These are phyloP conservation scores for Drosophila mettleri DNA, from an alignment of 2,888 invertebrate species.

Conservation along the genomic window DNA sequence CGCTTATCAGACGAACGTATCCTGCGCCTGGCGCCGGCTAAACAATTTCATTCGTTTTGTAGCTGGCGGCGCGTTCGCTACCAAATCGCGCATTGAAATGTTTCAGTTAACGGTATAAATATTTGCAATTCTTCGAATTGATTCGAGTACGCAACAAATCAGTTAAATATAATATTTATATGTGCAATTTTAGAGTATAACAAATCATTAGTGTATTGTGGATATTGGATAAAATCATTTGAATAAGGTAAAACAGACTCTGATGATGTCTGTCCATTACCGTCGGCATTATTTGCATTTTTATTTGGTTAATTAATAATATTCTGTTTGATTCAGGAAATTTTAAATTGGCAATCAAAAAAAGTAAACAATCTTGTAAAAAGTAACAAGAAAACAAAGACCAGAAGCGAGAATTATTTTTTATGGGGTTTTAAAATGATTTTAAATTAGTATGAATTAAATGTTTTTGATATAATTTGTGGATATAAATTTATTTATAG, in stretches of 20 bases:
- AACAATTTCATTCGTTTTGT: slow-evolving; percentile 58
- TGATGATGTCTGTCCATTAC: neutral
- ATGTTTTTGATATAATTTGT: too few relatives aligned
- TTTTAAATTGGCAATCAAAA: too few relatives aligned
- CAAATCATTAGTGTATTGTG: neutral
- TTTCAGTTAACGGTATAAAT: slow-evolving; percentile 15
- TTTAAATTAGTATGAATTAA: too few relatives aligned
- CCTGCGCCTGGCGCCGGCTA: slow-evolving; percentile 36
- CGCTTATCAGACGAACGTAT: slow-evolving; percentile 60
- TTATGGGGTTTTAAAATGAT: too few relatives aligned
- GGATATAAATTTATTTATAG: too few relatives aligned
- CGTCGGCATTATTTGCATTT: neutral
- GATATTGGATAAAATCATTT: slow-evolving; percentile 22
- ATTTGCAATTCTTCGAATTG: slow-evolving; percentile 7
- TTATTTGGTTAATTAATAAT: too few relatives aligned
- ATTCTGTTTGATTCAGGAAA: too few relatives aligned
- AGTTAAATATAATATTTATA: neutral
- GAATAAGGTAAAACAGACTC: slow-evolving; percentile 28
- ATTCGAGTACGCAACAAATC: neutral
- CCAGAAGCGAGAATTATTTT: too few relatives aligned
- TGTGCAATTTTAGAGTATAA: slow-evolving; percentile 43
- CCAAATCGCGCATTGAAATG: slow-evolving; percentile 56
- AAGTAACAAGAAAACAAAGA: too few relatives aligned
- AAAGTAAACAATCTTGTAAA: too few relatives aligned
- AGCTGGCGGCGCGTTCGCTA: slow-evolving; percentile 58